Base-by-base conservation (phyloP, 1,140 invertebrate species). In the Achroia grisella region DNA sequence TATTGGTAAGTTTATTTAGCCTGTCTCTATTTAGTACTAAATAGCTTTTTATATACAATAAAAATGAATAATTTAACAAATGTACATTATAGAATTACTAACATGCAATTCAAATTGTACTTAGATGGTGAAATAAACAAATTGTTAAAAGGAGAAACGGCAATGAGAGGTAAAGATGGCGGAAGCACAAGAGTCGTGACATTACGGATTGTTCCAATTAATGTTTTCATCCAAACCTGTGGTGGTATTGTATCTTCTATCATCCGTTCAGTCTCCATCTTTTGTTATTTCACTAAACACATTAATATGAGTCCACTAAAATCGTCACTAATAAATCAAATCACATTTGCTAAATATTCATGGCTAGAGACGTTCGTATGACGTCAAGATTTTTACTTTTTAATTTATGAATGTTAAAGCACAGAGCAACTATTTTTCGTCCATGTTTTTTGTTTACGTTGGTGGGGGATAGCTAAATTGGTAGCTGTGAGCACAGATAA, bases 201-300 rank as follows among this genome's bases (percentile, higher is more conserved):
- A 80, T 71, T 74, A 76, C 54, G 59, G 59, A 48, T 40, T 78
- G 77, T 54, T 71, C 77, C 54, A 78, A 57, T 73, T 80, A 52
- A 39, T 65, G 56, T 45, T 76, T 68, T 42, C 46, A 44, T 39
- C 47, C 48, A 34, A 75, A 84, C 80, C 80, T 84, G 78, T 23
- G 75, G 74, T 55, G 80, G 71, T 60, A 71, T 73, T 40, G 72
- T 70, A 46, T 84, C 80, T 78, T 84, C 80, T 76, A 81, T 78
- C 73, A 77, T 81, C 70, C 70, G 75, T 70, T 84, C 80, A 64
- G 77, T 80, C 75, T 84, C 80, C 80, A 84, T 84, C 78, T 81
- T 13, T 80, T 48, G 59, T 60, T 71, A 72, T 79, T 74, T 81
- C 71, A 80, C 71, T 71, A 76, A 72, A 74, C 68, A 78, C 80